phyloP scores from a whole-genome alignment of 1,140 invertebrate genomes.

The Hetaerina americana region DNA sequence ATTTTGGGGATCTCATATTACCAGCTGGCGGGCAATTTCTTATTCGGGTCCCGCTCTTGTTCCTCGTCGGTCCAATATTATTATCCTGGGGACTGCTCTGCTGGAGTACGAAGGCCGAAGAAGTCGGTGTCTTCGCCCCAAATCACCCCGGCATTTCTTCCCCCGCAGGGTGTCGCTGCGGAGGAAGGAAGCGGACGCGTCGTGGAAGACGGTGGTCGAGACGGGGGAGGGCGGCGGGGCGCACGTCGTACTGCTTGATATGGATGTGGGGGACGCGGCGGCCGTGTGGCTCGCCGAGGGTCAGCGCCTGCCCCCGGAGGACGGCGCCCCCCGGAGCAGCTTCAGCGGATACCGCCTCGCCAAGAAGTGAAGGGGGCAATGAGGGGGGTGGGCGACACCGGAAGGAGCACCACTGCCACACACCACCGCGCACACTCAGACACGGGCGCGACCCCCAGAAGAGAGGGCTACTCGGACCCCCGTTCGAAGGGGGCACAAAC shows the following conservation, averaged over 20 bases:
- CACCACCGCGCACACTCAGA: neutral
- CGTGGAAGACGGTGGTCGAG: conserved; percentile 26
- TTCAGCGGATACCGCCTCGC: conserved; percentile 32
- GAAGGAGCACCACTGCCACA: neutral
- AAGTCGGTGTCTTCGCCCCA: too few species aligned
- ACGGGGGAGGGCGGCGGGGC: conserved; percentile 27
- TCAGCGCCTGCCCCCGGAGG: conserved; percentile 21
- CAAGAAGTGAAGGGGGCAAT: conserved; percentile 24
- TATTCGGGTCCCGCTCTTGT: too few species aligned
- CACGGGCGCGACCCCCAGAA: neutral
- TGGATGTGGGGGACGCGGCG: conserved; percentile 30
- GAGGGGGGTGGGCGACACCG: neutral
- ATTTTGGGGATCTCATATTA: too few species aligned
- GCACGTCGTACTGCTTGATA: conserved; percentile 28
- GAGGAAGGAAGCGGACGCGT: conserved; percentile 25
- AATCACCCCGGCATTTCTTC: too few species aligned
- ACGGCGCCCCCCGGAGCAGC: conserved; percentile 18
- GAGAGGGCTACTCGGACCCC: too few species aligned
- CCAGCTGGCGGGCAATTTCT: too few species aligned
- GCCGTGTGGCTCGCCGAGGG: conserved; percentile 29
- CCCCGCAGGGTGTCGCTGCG: conserved; percentile 25
- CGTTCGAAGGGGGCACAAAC: too few species aligned
- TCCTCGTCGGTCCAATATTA: too few species aligned
- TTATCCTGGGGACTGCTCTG: too few species aligned
- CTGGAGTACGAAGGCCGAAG: too few species aligned